A percentile compares a stretch with the other conserved stretches of the same genome.
Conservation (phyloP, 2,113 vertebrate species). For the Lonchura striata region DNA sequence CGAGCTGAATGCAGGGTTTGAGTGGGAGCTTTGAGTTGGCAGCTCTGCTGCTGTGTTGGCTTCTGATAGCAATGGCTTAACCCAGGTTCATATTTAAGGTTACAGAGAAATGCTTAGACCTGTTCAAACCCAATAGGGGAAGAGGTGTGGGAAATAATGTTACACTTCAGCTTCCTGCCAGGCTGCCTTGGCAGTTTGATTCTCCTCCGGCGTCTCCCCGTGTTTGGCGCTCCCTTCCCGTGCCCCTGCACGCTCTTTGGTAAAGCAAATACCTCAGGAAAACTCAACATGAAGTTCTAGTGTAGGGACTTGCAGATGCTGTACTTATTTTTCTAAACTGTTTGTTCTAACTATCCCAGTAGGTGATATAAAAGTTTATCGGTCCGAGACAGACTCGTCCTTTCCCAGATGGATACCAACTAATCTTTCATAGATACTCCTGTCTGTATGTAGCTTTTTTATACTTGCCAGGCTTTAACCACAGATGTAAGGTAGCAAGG, state of each 20-base stretch:
- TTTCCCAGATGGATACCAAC: background rate
- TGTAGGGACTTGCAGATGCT: constrained; percentile 53
- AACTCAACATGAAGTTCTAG: constrained; percentile 49
- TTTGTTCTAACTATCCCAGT: constrained; percentile 3
- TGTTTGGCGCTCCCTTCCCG: background rate
- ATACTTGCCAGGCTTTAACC: constrained; percentile 38
- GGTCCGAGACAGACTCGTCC: background rate
- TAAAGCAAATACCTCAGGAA: constrained; percentile 70
- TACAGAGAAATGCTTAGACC: background rate
- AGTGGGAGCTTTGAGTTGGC: background rate
- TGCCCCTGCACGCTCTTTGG: background rate
- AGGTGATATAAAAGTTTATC: background rate
- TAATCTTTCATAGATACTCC: background rate
- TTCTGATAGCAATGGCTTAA: background rate
- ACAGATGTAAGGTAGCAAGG: background rate
- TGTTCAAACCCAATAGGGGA: background rate
- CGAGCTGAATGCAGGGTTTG: background rate
- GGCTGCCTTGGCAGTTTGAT: background rate
- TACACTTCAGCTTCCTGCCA: background rate
- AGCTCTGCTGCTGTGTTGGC: background rate
- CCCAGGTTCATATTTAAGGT: background rate
- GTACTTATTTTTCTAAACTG: constrained; percentile 53
- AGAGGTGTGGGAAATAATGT: background rate
- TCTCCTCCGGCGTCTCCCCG: background rate
- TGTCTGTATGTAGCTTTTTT: constrained; percentile 28